Conservation (phyloP, 2,797 vertebrate genomes). For the Emydoidea blandingii region DNA sequence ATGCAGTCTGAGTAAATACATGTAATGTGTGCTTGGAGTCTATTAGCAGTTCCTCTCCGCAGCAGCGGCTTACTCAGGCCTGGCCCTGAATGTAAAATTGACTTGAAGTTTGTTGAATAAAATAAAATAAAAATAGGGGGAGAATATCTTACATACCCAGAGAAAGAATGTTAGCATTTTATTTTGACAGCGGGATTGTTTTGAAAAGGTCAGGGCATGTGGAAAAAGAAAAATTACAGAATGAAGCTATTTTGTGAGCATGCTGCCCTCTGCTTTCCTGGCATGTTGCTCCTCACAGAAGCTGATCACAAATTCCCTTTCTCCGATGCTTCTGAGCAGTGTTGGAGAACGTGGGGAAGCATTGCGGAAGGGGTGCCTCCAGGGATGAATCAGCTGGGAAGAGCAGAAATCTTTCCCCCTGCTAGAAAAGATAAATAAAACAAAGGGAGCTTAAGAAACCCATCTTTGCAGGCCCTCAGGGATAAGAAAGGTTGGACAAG, state of each 20-base stretch:
- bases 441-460: background rate
- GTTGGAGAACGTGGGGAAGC: background rate
- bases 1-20: background rate
- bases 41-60: background rate
- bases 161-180: background rate
- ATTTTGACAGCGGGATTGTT: background rate
- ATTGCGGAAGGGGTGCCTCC: background rate
- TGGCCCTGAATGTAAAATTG: background rate
- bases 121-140: background rate
- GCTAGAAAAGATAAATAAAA: background rate
- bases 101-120: background rate
- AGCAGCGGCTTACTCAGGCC: background rate
- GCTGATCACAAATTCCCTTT: background rate
- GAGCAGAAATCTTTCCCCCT: background rate
- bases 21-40: background rate
- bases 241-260: background rate
- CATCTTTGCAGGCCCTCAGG: too few species aligned
- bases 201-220: background rate
- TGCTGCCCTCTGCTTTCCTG: background rate
- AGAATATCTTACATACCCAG: background rate
- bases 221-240: background rate
- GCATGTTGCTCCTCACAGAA: background rate
- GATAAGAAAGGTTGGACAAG: background rate
- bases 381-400: background rate
- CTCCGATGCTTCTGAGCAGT: accelerated